Evolutionary conservation across 2,797 vertebrate genomes (phyloP).

Genomic region (Antrozous pallidus): DNA sequence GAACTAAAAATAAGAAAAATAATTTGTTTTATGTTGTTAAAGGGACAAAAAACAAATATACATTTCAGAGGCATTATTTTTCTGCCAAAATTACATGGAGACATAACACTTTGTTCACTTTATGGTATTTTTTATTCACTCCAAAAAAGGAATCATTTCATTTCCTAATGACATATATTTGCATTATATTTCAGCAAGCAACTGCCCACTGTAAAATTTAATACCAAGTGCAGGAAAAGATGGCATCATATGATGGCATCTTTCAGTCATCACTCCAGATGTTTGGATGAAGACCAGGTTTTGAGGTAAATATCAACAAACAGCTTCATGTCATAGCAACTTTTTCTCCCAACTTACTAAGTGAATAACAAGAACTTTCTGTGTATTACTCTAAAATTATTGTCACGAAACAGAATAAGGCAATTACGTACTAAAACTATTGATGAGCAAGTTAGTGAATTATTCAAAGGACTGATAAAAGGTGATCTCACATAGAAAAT

Average conservation of each 20-base stretch:
- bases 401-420: background rate
- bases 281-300: background rate
- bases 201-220: background rate
- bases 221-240: background rate
- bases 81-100: background rate
- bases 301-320: background rate
- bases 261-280: background rate
- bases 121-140: background rate
- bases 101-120: background rate
- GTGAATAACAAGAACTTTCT: background rate
- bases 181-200: background rate
- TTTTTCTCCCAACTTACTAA: background rate
- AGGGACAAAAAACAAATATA: background rate
- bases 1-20: background rate
- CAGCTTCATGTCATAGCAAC: background rate
- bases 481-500: background rate
- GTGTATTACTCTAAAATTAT: background rate
- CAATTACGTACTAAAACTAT: background rate
- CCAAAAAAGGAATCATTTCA: background rate
- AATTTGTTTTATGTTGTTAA: background rate
- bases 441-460: background rate
- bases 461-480: background rate
- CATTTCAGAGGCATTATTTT: conserved; percentile 30
- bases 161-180: background rate
- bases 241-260: background rate